phyloP scores from a whole-genome alignment of 1,140 invertebrate species.

The Nasonia longicornis region DNA sequence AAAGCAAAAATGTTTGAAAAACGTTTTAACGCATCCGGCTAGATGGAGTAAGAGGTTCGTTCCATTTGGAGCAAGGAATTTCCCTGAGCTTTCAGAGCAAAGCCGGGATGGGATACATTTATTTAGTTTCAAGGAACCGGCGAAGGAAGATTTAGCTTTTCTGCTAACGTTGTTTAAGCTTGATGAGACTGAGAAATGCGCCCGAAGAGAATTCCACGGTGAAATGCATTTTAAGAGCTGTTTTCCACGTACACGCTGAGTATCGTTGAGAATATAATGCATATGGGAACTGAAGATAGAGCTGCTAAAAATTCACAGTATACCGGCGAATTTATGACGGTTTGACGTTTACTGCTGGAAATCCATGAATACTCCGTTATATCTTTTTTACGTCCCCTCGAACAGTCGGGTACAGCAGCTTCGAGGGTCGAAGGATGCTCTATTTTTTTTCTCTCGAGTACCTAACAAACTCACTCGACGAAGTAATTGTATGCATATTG shows the following conservation, averaged over 20 bases:
- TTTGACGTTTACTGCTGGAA: background rate
- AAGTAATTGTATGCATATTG: background rate
- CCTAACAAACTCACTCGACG: background rate
- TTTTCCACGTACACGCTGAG: too few relatives aligned
- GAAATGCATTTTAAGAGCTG: too few relatives aligned
- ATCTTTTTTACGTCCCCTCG: background rate
- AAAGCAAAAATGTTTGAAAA: background rate
- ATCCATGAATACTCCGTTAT: background rate
- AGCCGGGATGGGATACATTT: background rate
- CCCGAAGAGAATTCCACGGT: too few relatives aligned
- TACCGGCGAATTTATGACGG: background rate
- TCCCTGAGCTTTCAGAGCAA: background rate
- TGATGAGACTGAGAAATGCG: too few relatives aligned
- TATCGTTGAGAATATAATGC: background rate
- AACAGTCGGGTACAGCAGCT: background rate
- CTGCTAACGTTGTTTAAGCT: too few relatives aligned
- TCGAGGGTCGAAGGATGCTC: background rate
- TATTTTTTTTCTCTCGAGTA: background rate
- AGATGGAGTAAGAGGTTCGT: background rate
- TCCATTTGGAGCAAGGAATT: constrained; percentile 27
- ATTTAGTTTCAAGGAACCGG: background rate
- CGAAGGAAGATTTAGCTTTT: too few relatives aligned
- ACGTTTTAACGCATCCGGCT: constrained; percentile 2
- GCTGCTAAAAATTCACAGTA: background rate
- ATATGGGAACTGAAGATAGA: background rate